A percentile compares a stretch with the other conserved stretches of the same genome.
These are phyloP conservation scores for Parapristionchus giblindavisi DNA, from an alignment of 2,888 invertebrate genomes.

Conservation along the genomic window DNA sequence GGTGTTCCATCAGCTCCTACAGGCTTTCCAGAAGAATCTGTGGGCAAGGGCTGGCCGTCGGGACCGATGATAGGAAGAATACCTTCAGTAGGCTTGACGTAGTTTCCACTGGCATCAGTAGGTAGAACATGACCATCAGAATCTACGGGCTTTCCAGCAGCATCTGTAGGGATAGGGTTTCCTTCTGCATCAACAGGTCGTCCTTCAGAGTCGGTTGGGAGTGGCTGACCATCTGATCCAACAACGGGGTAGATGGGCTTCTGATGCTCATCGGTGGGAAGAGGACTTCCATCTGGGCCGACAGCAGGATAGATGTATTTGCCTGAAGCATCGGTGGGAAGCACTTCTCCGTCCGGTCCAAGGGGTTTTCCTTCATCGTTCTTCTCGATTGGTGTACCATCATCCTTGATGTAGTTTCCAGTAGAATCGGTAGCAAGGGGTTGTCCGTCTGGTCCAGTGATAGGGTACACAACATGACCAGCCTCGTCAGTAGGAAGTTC, in stretches of 20 bases:
- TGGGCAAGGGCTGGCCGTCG: constrained; percentile 49
- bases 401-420: constrained; percentile 50
- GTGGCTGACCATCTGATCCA: constrained; percentile 10
- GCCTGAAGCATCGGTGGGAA: constrained; percentile 51
- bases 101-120: constrained; percentile 18
- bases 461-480: constrained; percentile 43
- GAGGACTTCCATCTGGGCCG: constrained; percentile 39
- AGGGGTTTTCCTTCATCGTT: constrained; percentile 36
- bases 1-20: constrained; percentile 42
- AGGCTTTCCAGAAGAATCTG: constrained; percentile 58
- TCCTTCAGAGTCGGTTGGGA: background rate
- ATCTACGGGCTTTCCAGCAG: background rate
- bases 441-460: constrained; percentile 42
- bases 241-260: constrained; percentile 36
- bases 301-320: constrained; percentile 41
- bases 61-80: too few species aligned
- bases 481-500: constrained; percentile 42
- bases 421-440: constrained; percentile 48
- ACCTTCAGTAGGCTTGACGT: constrained; percentile 40
- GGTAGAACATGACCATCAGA: constrained; percentile 14
- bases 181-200: constrained; percentile 45
- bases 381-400: constrained; percentile 40
- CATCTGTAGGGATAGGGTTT: constrained; percentile 42
- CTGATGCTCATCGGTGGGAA: constrained; percentile 36
- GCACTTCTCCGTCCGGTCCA: constrained; percentile 45